Conservation (phyloP, 2,113 vertebrate genomes). For the Pycnonotus jocosus region DNA sequence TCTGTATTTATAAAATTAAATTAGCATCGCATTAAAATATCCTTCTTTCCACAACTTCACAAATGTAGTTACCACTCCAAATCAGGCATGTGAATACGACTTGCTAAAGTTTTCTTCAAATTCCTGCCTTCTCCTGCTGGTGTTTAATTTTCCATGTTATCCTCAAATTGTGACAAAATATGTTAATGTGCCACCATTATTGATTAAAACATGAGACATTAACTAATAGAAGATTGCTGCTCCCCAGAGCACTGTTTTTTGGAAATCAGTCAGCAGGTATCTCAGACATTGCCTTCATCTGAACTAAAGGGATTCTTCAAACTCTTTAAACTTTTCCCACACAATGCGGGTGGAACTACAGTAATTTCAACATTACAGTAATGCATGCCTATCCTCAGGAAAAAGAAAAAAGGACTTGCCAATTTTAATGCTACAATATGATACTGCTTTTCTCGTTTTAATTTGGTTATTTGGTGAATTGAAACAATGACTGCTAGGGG, state of each 20-base stretch:
- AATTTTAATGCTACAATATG: not conserved
- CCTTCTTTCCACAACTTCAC: not conserved
- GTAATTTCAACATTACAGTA: not conserved
- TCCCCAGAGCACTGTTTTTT: not conserved
- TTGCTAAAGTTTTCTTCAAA: not conserved
- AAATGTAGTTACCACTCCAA: not conserved
- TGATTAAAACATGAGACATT: not conserved
- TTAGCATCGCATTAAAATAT: not conserved
- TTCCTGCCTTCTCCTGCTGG: not conserved
- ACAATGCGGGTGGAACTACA: not conserved
- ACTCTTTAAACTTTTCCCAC: not conserved
- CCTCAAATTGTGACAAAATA: not conserved
- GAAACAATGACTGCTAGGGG: not conserved
- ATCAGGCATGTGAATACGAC: not conserved
- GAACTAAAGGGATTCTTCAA: not conserved
- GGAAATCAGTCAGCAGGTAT: not conserved
- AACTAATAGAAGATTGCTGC: not conserved
- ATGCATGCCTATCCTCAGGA: not conserved
- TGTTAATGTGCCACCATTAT: not conserved
- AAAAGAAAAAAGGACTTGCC: not conserved
- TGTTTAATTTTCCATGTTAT: not conserved
- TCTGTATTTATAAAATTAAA: slow-evolving; percentile 6
- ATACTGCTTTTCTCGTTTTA: not conserved
- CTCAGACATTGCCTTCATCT: not conserved
- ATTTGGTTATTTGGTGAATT: not conserved